Evolutionary conservation across 2,888 invertebrate species (phyloP), one percentile per base, ranked within the genome.

Genomic region (Caradrina kadenii): DNA sequence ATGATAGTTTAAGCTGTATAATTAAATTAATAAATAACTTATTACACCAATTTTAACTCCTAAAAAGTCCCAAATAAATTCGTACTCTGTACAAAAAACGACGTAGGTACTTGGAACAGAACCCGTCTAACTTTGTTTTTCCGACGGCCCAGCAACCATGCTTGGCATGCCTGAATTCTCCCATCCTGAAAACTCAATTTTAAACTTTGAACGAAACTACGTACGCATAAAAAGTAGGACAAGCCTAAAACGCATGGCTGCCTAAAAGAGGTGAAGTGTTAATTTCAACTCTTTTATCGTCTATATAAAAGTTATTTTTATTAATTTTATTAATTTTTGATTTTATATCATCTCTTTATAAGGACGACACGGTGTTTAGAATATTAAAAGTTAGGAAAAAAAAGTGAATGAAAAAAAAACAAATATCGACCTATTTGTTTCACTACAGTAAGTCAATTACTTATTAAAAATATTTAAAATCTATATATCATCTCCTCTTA

Each of bases 111-210:
- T 60, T 55, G 4, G 4, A 31, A 39, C 59, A 39, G 35, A 21
- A 15, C 22, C n/a, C 0, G 42, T n/a, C 5, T 17, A 65, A 60
- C 35, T 73, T 60, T 21, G 21, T 50, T 65, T 54, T 54, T 2
- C 17, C 11, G 22, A 1, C 17, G 54, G 31, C 19, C 17, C 35
- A 0, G 22, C 17, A 1, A 22, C n/a, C 31, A 45, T 21, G 49
- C 42, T 59, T 22, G 39, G 2, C 35, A 35, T 31, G 8, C 35
- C 8, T 8, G 35, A 74, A 59, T 54, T 35, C 17, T 42, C 15
- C n/a, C 35, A 19, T 45, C 21, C 61, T 45, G 45, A 61, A 76
- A 76, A 76, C 48, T 62, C 64, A 70, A 76, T 59, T 70, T 65
- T 50, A 50, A 54, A 60, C 26, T 73, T 45, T 5, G 1, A n/a